A percentile compares a stretch with the other conserved stretches of the same genome.
Evolutionary conservation across 2,797 vertebrate species (phyloP).

Genomic region (Sphenodon punctatus): DNA sequence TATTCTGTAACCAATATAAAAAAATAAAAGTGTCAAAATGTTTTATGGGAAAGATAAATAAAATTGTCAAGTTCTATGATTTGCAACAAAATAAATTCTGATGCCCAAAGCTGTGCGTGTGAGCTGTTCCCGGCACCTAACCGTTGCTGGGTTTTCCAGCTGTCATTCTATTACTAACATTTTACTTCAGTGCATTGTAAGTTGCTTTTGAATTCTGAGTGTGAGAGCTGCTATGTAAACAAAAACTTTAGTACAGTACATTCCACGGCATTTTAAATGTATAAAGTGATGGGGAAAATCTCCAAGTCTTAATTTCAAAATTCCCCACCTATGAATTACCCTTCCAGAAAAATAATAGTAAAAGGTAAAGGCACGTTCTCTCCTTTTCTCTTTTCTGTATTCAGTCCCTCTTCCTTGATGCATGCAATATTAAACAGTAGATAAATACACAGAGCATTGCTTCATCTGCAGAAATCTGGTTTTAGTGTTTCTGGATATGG

Average conservation of each 20-base stretch:
- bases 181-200: neutral
- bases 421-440: no score
- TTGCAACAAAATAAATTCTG: neutral
- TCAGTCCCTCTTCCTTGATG: no score
- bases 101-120: neutral
- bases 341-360: no score
- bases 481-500: no score
- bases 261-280: no score
- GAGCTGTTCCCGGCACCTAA: neutral
- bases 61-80: neutral
- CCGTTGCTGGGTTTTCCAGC: neutral
- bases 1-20: neutral
- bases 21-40: neutral
- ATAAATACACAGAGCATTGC: no score
- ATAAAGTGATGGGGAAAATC: no score
- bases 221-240: neutral
- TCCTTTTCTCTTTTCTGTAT: no score
- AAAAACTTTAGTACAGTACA: neutral
- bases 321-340: no score
- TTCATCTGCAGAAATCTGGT: no score
- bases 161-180: neutral
- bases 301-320: no score
- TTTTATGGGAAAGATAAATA: neutral
- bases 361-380: no score
- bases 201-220: neutral